Percentiles rank a stretch among this genome's conserved stretches.
These are phyloP conservation scores for Panulirus ornatus DNA, from an alignment of 1,140 invertebrate genomes.

Conservation along the genomic window DNA sequence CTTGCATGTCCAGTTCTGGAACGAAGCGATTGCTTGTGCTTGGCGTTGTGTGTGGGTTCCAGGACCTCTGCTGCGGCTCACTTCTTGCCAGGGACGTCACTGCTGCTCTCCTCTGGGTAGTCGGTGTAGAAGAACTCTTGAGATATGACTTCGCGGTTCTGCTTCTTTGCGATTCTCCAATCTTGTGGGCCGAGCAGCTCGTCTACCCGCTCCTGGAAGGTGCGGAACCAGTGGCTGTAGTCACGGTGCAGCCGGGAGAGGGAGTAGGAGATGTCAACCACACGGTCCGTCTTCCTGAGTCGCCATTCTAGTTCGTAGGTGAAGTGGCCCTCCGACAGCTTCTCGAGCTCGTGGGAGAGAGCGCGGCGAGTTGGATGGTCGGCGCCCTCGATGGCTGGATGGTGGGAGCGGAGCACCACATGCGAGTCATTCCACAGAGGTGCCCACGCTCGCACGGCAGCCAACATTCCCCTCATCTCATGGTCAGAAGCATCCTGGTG, in stretches of 20 bases:
- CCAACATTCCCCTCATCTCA: constrained; percentile 58
- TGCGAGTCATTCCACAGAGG: constrained; percentile 69
- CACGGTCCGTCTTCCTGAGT: constrained; percentile 60
- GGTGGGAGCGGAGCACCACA: constrained; percentile 63
- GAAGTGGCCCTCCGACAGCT: constrained; percentile 48
- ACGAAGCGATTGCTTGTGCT: background rate
- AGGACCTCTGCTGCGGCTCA: too few species aligned
- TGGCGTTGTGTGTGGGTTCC: background rate
- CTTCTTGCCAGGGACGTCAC: constrained; percentile 10
- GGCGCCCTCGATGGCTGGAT: constrained; percentile 66
- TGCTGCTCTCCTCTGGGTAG: constrained; percentile 16
- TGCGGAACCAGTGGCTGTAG: constrained; percentile 73
- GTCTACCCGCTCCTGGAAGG: constrained; percentile 68
- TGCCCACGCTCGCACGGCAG: constrained; percentile 61
- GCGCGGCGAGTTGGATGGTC: constrained; percentile 59
- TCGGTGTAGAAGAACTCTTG: constrained; percentile 59
- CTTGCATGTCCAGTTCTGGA: background rate
- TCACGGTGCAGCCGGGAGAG: constrained; percentile 60
- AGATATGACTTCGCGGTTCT: constrained; percentile 28
- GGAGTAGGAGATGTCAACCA: constrained; percentile 60
- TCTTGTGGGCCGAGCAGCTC: constrained; percentile 57
- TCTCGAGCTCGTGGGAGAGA: constrained; percentile 59
- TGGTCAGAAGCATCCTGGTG: constrained; percentile 66
- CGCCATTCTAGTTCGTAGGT: constrained; percentile 71
- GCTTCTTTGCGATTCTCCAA: constrained; percentile 21